Evolutionary conservation across 2,888 invertebrate species (phyloP).

Genomic region (Chymomyza caudatula): DNA sequence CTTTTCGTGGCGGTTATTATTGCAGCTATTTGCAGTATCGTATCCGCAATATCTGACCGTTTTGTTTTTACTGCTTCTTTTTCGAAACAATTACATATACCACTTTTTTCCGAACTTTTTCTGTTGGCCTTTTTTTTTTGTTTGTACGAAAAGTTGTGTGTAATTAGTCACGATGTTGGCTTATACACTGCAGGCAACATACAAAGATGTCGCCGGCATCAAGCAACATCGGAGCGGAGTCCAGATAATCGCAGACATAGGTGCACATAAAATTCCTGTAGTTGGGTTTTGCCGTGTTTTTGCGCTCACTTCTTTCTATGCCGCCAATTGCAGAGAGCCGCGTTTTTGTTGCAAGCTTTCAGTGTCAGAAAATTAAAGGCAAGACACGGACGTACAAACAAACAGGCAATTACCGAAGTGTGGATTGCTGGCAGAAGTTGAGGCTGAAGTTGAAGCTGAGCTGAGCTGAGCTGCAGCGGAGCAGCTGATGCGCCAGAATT

Average conservation of each 20-base stretch:
- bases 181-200: constrained; percentile 39
- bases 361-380: constrained; percentile 1
- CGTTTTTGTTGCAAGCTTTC: neutral
- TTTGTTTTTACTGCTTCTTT: constrained; percentile 11
- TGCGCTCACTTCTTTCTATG: constrained; percentile 6
- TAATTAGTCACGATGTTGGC: constrained; percentile 71
- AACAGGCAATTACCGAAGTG: constrained; percentile 60
- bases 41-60: constrained; percentile 10
- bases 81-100: constrained; percentile 58
- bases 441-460: constrained; percentile 6
- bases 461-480: neutral
- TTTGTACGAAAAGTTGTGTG: constrained; percentile 59
- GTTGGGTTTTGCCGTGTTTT: constrained; percentile 37
- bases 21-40: neutral
- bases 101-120: constrained; percentile 39
- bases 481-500: constrained; percentile 44
- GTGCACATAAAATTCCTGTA: constrained; percentile 23
- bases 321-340: neutral
- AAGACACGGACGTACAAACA: constrained; percentile 26
- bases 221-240: constrained; percentile 27
- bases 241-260: constrained; percentile 41
- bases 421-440: constrained; percentile 44
- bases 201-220: constrained; percentile 1
- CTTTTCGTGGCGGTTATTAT: constrained; percentile 58
- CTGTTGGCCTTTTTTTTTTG: constrained; percentile 40